Conservation (phyloP, 2,888 invertebrate species). For the Dryobotodes eremita region DNA sequence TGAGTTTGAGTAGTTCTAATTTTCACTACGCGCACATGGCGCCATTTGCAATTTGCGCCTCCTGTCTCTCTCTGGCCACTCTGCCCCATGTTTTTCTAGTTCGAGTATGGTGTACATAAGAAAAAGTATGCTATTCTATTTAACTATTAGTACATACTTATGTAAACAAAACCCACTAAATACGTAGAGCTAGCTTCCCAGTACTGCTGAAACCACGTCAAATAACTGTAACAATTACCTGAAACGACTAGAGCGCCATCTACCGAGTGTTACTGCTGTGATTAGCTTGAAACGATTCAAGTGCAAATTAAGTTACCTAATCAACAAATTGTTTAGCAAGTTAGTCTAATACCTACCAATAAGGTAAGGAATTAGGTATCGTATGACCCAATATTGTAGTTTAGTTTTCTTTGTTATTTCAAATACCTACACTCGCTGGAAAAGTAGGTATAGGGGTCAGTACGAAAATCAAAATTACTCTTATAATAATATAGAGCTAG, state of each 20-base stretch:
- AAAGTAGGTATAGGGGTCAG: no score
- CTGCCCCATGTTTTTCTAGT: no score
- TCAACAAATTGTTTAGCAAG: neutral
- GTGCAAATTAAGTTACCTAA: slow-evolving; percentile 5
- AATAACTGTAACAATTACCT: slow-evolving; percentile 9
- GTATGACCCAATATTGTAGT: neutral
- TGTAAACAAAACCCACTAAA: neutral
- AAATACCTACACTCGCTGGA: neutral
- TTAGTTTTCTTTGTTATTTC: neutral
- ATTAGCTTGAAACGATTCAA: slow-evolving; percentile 22
- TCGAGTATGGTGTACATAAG: no score
- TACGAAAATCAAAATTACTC: no score
- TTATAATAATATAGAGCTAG: no score
- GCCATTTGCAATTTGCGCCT: no score
- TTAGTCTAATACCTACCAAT: neutral
- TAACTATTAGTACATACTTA: neutral
- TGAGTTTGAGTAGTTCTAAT: no score
- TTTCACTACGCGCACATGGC: no score
- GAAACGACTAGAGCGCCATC: slow-evolving; percentile 21
- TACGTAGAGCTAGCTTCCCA: neutral
- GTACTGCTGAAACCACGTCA: neutral
- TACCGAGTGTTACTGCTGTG: slow-evolving; percentile 16
- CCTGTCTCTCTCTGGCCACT: no score
- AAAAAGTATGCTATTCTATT: no score
- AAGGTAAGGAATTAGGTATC: neutral